A percentile compares a stretch with the other conserved stretches of the same genome.
Conservation (phyloP, 2,797 vertebrate species). For the Euphonia xanthogaster region DNA sequence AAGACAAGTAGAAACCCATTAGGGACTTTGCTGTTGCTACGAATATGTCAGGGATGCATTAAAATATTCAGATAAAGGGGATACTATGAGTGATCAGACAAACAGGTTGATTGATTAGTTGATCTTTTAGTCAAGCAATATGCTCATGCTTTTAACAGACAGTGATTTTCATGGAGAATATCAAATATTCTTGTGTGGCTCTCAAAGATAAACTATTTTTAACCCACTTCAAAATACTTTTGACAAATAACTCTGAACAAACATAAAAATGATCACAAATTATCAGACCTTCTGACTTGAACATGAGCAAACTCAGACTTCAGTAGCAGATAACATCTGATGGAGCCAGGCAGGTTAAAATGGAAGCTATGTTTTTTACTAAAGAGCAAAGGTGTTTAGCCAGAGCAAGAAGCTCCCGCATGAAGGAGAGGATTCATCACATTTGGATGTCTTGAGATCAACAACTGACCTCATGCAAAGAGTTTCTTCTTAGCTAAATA, state of each 20-base stretch:
- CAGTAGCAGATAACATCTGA: neutral
- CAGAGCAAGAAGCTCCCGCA: neutral
- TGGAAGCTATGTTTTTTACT: neutral
- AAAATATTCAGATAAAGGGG: neutral
- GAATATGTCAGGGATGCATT: neutral
- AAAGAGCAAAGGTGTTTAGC: neutral
- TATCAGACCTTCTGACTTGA: neutral
- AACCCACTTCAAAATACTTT: neutral
- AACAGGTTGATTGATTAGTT: neutral
- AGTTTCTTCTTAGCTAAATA: neutral
- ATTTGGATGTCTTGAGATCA: neutral
- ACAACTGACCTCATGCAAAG: neutral
- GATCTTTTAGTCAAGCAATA: neutral
- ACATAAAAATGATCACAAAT: neutral
- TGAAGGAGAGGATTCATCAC: neutral
- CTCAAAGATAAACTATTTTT: neutral
- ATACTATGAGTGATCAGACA: neutral
- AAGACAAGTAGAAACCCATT: neutral
- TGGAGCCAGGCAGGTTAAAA: neutral
- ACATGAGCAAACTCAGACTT: neutral
- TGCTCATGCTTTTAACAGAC: neutral
- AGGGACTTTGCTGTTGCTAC: neutral
- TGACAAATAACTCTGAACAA: neutral
- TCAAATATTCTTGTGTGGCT: neutral
- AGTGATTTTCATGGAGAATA: neutral